Percentiles rank a stretch among this genome's conserved stretches.
Conservation (phyloP, 1,140 invertebrate genomes). For the Drosophila orena region DNA sequence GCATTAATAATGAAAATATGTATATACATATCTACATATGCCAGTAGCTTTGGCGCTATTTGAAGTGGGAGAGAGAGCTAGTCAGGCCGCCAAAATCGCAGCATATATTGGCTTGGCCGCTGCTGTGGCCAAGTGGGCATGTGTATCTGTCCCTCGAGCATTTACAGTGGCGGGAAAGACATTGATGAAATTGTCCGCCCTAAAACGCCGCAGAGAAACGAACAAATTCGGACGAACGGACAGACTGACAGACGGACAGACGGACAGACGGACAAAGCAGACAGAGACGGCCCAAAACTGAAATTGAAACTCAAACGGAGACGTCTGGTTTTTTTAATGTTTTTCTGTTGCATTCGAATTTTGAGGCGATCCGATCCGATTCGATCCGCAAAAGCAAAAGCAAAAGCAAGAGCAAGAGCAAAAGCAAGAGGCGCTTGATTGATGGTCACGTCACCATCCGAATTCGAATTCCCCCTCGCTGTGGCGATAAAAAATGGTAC, state of each 20-base stretch:
- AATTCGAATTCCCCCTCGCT: slow-evolving; percentile 4
- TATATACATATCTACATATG: too few relatives aligned
- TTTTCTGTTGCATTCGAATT: slow-evolving; percentile 20
- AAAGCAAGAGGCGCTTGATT: slow-evolving; percentile 27
- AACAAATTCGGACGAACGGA: background rate
- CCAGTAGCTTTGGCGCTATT: too few relatives aligned
- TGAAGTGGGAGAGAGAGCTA: too few relatives aligned
- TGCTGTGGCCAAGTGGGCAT: slow-evolving; percentile 5
- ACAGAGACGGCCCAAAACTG: slow-evolving; percentile 16
- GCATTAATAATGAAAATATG: too few relatives aligned
- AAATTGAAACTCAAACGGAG: slow-evolving; percentile 36
- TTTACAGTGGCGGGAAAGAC: slow-evolving; percentile 40
- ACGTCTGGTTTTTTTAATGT: slow-evolving; percentile 11
- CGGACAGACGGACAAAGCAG: background rate
- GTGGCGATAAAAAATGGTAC: background rate
- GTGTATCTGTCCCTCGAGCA: slow-evolving; percentile 29
- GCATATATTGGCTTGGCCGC: slow-evolving; percentile 19
- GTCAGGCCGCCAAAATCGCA: too few relatives aligned
- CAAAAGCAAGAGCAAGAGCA: background rate
- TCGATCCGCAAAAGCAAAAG: slow-evolving; percentile 4
- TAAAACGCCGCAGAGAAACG: slow-evolving; percentile 10
- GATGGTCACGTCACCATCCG: slow-evolving; percentile 27
- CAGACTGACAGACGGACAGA: background rate
- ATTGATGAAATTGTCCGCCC: slow-evolving; percentile 36
- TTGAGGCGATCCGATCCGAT: slow-evolving; percentile 3